phyloP scores from a whole-genome alignment of 2,797 vertebrate genomes.

The Gymnoscopelus braueri region DNA sequence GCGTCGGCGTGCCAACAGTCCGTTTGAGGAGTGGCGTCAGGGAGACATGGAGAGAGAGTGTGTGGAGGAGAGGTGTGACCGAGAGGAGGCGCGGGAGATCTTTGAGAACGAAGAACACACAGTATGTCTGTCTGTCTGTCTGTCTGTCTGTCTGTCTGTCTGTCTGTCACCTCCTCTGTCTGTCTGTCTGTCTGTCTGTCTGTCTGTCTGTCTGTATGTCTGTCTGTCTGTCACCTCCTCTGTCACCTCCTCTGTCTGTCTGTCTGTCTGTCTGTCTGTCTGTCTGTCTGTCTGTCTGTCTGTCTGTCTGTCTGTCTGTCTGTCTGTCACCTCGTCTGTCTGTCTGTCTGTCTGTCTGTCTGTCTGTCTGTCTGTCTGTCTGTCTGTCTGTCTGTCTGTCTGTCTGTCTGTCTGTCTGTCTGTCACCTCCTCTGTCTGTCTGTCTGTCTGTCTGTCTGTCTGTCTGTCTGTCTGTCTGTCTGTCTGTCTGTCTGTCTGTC shows the following conservation, averaged over 20 bases:
- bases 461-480: slow-evolving; percentile 4
- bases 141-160: background rate
- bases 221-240: background rate
- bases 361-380: background rate
- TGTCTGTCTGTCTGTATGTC: slow-evolving; percentile 1
- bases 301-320: background rate
- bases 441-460: background rate
- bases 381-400: background rate
- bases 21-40: slow-evolving; percentile 84
- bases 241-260: background rate
- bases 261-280: background rate
- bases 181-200: background rate
- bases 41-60: slow-evolving; percentile 94
- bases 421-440: background rate
- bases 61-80: slow-evolving; percentile 85
- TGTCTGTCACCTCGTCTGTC: background rate
- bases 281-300: background rate
- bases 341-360: background rate
- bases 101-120: slow-evolving; percentile 87
- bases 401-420: background rate
- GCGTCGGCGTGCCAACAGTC: slow-evolving; percentile 84
- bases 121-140: slow-evolving; percentile 63
- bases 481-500: too few species aligned
- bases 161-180: background rate
- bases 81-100: slow-evolving; percentile 92